Percentiles rank a stretch among this genome's conserved stretches.
Conservation (phyloP, 1,140 invertebrate species). For the Steinernema khuongi region DNA sequence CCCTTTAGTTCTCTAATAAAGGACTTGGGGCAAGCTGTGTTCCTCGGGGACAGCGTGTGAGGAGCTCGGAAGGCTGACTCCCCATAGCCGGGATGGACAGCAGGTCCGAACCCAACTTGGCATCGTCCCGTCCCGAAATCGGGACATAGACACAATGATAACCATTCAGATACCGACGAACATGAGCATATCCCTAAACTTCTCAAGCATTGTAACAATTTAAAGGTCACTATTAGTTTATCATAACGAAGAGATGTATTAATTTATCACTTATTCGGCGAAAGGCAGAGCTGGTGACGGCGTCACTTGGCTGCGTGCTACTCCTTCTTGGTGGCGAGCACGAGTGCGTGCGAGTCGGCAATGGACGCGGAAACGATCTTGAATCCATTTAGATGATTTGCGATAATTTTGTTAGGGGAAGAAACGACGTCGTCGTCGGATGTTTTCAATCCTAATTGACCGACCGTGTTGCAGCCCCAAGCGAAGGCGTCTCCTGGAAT, state of each 20-base stretch:
- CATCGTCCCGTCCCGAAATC: too few relatives aligned
- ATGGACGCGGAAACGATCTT: slow-evolving; percentile 45
- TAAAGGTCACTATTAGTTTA: not conserved
- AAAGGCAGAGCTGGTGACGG: not conserved
- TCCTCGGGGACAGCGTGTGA: too few relatives aligned
- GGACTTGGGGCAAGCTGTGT: too few relatives aligned
- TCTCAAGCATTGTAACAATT: not conserved
- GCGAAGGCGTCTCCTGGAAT: slow-evolving; percentile 45
- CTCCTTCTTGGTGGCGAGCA: slow-evolving; percentile 33
- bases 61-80: too few relatives aligned
- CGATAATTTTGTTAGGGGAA: slow-evolving; percentile 42
- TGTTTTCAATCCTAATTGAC: slow-evolving; percentile 54
- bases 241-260: not conserved
- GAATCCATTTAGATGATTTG: slow-evolving; percentile 52
- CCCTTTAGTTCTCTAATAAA: too few relatives aligned
- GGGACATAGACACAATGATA: too few relatives aligned
- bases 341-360: slow-evolving; percentile 52
- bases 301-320: not conserved
- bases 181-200: not conserved
- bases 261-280: not conserved
- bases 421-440: slow-evolving; percentile 52
- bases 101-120: too few relatives aligned
- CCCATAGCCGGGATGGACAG: too few relatives aligned
- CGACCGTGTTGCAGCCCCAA: slow-evolving; percentile 52
- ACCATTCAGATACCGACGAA: too few relatives aligned